A percentile compares a stretch with the other conserved stretches of the same genome.
Evolutionary conservation across 2,797 vertebrate genomes (phyloP).

Genomic region (Neopelma chrysocephalum): DNA sequence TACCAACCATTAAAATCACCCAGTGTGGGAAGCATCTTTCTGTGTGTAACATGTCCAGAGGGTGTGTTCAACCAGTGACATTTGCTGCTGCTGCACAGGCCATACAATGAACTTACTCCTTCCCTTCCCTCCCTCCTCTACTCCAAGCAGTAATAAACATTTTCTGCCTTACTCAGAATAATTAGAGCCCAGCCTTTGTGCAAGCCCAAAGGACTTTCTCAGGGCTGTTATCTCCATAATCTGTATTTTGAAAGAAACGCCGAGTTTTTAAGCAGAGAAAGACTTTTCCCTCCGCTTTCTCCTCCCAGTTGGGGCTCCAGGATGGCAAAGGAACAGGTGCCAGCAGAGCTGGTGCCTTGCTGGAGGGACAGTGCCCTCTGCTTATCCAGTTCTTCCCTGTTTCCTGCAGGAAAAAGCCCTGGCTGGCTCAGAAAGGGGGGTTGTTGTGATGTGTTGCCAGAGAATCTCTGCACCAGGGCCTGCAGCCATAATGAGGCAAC

Average conservation of each 20-base stretch:
- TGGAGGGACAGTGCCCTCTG: background rate
- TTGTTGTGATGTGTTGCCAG: background rate
- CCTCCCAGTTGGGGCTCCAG: background rate
- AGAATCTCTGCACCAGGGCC: background rate
- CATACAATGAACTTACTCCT: background rate
- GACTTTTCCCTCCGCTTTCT: background rate
- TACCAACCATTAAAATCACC: fast-evolving
- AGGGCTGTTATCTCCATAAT: background rate
- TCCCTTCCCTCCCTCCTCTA: background rate
- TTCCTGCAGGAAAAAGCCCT: background rate
- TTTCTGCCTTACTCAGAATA: background rate
- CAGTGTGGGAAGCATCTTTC: background rate
- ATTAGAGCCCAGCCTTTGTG: background rate
- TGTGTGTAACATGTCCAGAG: fast-evolving
- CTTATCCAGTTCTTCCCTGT: background rate
- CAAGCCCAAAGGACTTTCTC: background rate
- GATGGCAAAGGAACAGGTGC: background rate
- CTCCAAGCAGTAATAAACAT: background rate
- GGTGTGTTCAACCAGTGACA: background rate
- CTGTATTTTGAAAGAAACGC: background rate
- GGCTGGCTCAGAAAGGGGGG: background rate
- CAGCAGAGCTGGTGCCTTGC: background rate
- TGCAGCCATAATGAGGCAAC: conserved; percentile 31
- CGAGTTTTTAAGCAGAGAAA: background rate
- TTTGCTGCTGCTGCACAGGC: background rate